phyloP scores from a whole-genome alignment of 2,797 vertebrate genomes.

The Acrossocheilus wenchowensis region DNA sequence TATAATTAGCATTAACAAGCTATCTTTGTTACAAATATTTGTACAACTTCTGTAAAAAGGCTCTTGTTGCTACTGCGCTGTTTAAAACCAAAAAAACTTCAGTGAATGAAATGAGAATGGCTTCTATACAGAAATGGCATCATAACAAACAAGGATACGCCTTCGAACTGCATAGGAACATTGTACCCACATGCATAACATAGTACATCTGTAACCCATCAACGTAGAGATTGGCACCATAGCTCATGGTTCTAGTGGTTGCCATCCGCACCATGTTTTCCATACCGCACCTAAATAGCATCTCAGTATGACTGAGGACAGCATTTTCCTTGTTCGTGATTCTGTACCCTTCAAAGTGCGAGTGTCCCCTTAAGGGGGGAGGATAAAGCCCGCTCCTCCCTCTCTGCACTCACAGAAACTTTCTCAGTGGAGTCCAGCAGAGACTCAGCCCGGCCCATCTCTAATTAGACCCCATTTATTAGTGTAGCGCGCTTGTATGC shows the following conservation, averaged over 20 bases:
- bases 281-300: conserved; percentile 70
- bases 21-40: background rate
- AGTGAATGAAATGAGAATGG: background rate
- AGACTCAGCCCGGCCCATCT: conserved; percentile 47
- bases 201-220: conserved; percentile 43
- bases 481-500: conserved; percentile 67
- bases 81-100: background rate
- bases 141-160: conserved; percentile 4
- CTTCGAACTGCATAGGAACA: conserved; percentile 8
- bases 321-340: conserved; percentile 55
- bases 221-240: conserved; percentile 31
- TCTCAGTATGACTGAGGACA: conserved; percentile 50
- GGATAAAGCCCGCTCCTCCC: conserved; percentile 31
- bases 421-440: conserved; percentile 48
- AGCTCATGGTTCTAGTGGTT: conserved; percentile 42
- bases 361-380: conserved; percentile 62
- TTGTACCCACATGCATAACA: conserved; percentile 14
- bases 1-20: background rate
- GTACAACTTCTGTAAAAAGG: background rate
- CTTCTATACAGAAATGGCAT: background rate
- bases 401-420: conserved; percentile 19
- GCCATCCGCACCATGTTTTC: conserved; percentile 43
- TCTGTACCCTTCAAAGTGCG: conserved; percentile 61
- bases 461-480: conserved; percentile 76
- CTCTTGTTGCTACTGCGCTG: background rate